phyloP scores from a whole-genome alignment of 92 coral and sea anemone species.

The Desmophyllum pertusum region DNA sequence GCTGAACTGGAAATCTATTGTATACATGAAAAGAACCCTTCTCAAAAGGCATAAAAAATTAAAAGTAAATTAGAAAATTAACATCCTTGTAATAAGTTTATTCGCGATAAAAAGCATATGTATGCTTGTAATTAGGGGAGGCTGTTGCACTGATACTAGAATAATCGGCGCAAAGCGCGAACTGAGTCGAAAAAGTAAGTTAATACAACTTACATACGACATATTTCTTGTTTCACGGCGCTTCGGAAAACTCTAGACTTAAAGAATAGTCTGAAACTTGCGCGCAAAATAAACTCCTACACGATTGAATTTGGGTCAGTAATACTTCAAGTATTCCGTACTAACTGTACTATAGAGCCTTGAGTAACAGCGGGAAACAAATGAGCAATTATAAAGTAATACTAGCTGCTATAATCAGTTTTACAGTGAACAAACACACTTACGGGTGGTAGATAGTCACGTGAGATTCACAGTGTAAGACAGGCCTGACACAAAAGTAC shows the following conservation, averaged over 20 bases:
- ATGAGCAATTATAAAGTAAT: not conserved
- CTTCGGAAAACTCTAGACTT: not conserved
- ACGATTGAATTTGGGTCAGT: not conserved
- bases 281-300: not conserved
- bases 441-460: not conserved
- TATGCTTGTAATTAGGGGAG: not conserved
- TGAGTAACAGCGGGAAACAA: not conserved
- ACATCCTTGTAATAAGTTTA: not conserved
- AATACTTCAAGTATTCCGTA: not conserved
- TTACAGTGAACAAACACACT: not conserved
- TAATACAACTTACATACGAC: not conserved
- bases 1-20: not conserved
- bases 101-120: not conserved
- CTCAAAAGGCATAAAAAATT: not conserved
- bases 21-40: not conserved
- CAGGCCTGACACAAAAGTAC: not conserved
- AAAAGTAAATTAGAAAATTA: not conserved
- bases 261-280: not conserved
- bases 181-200: not conserved
- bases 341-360: not conserved
- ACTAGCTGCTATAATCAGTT: not conserved
- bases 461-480: not conserved
- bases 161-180: not conserved
- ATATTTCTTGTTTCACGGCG: not conserved
- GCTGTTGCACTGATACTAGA: not conserved